These are phyloP conservation scores for Solen grandis DNA, from an alignment of 1,140 invertebrate genomes.

Conservation along the genomic window DNA sequence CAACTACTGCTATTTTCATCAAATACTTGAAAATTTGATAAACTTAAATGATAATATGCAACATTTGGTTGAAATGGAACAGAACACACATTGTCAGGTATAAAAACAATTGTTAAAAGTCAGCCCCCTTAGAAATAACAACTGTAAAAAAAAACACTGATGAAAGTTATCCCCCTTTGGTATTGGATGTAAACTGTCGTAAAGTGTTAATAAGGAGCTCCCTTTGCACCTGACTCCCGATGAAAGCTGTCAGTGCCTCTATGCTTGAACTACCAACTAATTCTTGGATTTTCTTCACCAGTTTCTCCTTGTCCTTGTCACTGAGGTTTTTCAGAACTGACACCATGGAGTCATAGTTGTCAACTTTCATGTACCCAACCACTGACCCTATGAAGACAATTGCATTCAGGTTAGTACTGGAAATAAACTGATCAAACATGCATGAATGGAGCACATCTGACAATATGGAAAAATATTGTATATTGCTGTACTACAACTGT, in stretches of 20 bases:
- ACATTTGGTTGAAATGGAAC: no score
- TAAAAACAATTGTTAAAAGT: no score
- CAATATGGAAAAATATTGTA: no score
- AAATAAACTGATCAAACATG: no score
- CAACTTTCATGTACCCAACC: constrained; percentile 67
- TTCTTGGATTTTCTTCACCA: constrained; percentile 73
- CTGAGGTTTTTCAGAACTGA: constrained; percentile 67
- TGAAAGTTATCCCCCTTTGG: constrained; percentile 42
- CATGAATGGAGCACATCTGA: background rate
- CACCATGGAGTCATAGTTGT: constrained; percentile 72
- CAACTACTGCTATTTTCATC: no score
- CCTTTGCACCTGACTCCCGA: constrained; percentile 58
- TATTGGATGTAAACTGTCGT: constrained; percentile 27
- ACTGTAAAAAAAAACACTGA: no score
- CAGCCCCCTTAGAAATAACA: no score
- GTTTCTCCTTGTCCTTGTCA: constrained; percentile 67
- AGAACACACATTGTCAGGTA: no score
- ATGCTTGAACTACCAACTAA: constrained; percentile 71
- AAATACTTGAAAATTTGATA: no score
- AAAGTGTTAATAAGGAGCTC: constrained; percentile 40
- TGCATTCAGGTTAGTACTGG: no score
- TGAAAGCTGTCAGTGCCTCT: constrained; percentile 71
- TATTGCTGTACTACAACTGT: no score
- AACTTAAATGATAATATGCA: no score
- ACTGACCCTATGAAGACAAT: constrained; percentile 64